Base-by-base conservation (phyloP, 1,140 invertebrate species). In the Antheraea pernyi region DNA sequence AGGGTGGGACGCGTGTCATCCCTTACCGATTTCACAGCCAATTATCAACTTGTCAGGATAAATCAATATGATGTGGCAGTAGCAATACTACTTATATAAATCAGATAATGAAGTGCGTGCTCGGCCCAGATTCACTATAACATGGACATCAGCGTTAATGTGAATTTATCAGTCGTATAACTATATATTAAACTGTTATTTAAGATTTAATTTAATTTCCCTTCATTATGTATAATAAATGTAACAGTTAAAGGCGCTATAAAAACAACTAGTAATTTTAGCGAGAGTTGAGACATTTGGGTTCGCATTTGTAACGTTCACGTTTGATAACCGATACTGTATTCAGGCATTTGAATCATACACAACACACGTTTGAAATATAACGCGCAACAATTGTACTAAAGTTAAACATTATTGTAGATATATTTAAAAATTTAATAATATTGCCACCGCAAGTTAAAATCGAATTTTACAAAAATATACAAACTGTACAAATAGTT, bases 381-480 rank as follows among this genome's bases (percentile, higher is more conserved):
- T 77, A 77, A 62, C 64, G 61, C 61, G 77, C 78, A 88, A 91
- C 81, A 89, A 91, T 88, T 88, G 86, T 89, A 87, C 84, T 88
- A 88, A 82, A 69, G 81, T 81, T 81, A 79, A 82, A 83, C 83
- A 84, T 85, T 83, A 89, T 53, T n/a, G 46, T 79, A 88, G 82
- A 86, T 83, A 81, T 79, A 80, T 85, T 86, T 89, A 80, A 81
- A 80, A 85, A 84, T 81, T 84, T 85, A 69, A 82, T 88, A 82
- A 87, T 91, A 91, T 91, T 89, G 88, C 88, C 88, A 89, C 18
- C 42, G 65, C 86, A 79, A 85, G 83, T 86, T 82, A 84, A 82
- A 87, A 82, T 65, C 85, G 84, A 91, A 89, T 88, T 89, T 89
- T 91, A 91, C 87, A 91, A 91, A 89, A 91, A 91, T 91, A 91